A percentile compares a stretch with the other conserved stretches of the same genome.
Evolutionary conservation across 2,797 vertebrate species (phyloP).

Genomic region (Margarornis squamiger): DNA sequence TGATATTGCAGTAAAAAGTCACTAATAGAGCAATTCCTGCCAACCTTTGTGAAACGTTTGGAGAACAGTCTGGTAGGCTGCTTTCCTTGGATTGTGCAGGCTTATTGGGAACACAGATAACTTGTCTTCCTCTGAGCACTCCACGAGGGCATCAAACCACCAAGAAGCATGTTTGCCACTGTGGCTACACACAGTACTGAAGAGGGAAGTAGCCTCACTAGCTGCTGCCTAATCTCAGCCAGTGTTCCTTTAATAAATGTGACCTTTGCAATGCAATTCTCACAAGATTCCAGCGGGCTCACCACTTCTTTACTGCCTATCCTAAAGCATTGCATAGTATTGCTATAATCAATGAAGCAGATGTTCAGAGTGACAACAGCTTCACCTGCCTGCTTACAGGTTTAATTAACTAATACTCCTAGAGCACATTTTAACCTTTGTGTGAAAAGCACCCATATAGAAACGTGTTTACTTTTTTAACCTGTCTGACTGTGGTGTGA

Average conservation of each 20-base stretch:
- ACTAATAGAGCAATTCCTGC: not conserved
- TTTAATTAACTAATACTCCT: not conserved
- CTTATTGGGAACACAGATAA: not conserved
- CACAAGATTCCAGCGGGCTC: not conserved
- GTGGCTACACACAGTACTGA: not conserved
- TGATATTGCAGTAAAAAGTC: not conserved
- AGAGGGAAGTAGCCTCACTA: not conserved
- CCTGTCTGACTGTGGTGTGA: not conserved
- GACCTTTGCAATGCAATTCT: not conserved
- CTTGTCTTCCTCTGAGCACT: not conserved
- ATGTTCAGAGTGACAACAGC: not conserved
- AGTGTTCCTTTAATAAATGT: not conserved
- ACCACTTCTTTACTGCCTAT: not conserved
- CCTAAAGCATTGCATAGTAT: not conserved
- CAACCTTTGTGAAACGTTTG: not conserved
- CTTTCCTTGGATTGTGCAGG: not conserved
- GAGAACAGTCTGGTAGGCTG: not conserved
- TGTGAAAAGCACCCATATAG: not conserved
- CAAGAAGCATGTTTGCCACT: accelerated
- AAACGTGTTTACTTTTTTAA: not conserved
- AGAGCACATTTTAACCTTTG: not conserved
- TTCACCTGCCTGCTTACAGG: not conserved
- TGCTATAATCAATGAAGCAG: not conserved
- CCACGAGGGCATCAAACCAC: not conserved
- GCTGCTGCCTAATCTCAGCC: not conserved